These are phyloP conservation scores for Channa argus DNA, from an alignment of 2,113 vertebrate genomes.

Conservation along the genomic window DNA sequence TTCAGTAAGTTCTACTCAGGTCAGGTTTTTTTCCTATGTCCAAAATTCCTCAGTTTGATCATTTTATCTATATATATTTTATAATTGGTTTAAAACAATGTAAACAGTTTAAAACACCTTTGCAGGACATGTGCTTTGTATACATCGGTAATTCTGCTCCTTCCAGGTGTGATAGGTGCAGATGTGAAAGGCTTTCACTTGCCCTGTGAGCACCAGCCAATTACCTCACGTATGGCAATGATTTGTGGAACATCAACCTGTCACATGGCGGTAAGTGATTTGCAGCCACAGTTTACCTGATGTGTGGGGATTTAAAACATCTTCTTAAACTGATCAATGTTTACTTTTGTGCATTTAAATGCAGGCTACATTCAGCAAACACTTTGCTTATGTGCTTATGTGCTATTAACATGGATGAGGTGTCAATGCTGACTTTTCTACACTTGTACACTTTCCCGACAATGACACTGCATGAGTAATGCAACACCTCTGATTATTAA, in stretches of 20 bases:
- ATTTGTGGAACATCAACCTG: constrained; percentile 98
- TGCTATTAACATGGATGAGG: background rate
- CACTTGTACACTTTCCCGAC: background rate
- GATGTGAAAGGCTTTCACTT: constrained; percentile 89
- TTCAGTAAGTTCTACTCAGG: too few relatives aligned
- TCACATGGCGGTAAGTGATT: constrained; percentile 93
- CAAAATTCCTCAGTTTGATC: too few relatives aligned
- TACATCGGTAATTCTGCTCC: background rate
- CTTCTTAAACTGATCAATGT: too few relatives aligned
- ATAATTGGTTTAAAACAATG: too few relatives aligned
- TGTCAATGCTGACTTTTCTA: background rate
- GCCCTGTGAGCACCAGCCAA: constrained; percentile 88
- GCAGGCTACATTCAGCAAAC: background rate
- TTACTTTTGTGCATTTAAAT: too few relatives aligned
- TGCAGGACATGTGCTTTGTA: too few relatives aligned
- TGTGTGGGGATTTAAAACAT: background rate
- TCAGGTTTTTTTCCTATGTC: too few relatives aligned
- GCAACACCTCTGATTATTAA: constrained; percentile 6
- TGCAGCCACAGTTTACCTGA: background rate
- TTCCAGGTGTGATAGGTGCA: constrained; percentile 92
- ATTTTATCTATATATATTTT: too few relatives aligned
- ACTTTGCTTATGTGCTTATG: background rate
- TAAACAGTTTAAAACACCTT: too few relatives aligned
- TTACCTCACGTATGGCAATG: constrained; percentile 91
- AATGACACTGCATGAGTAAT: constrained; percentile 3